phyloP scores from a whole-genome alignment of 2,888 invertebrate species.

The Ariolimax columbianus region DNA sequence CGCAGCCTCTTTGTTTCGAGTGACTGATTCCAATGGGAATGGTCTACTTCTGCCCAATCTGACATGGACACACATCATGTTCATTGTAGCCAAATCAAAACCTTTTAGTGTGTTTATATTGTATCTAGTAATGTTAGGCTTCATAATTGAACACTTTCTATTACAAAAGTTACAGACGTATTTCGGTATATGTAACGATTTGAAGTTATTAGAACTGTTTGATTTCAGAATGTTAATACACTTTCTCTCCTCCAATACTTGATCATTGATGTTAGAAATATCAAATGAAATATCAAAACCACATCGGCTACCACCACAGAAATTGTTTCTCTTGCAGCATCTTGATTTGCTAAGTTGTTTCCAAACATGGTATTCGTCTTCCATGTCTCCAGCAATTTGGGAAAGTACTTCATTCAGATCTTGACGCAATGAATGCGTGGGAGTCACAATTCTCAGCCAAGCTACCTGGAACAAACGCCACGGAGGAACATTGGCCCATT shows the following conservation, averaged over 20 bases:
- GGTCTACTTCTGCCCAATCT: slow-evolving; percentile 49
- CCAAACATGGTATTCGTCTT: neutral
- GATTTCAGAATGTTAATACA: neutral
- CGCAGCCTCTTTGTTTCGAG: slow-evolving; percentile 26
- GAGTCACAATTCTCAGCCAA: slow-evolving; percentile 52
- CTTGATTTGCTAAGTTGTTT: neutral
- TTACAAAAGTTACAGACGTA: neutral
- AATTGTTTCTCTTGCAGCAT: neutral
- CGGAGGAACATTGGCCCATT: slow-evolving; percentile 37
- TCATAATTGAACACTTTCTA: neutral
- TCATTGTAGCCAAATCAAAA: neutral
- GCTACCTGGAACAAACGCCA: slow-evolving; percentile 34
- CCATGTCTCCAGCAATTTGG: neutral
- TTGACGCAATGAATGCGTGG: slow-evolving; percentile 38
- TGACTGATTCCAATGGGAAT: slow-evolving; percentile 31
- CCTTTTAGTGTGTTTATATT: neutral
- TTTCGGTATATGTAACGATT: neutral
- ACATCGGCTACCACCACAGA: neutral
- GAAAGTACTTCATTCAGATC: slow-evolving; percentile 35
- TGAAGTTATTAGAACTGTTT: neutral
- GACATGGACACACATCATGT: slow-evolving; percentile 51
- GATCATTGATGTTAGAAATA: neutral
- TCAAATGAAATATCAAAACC: neutral
- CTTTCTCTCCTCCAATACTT: neutral
- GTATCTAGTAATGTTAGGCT: neutral